Percentiles rank a stretch among this genome's conserved stretches.
Conservation (phyloP, 2,888 invertebrate genomes). For the Stegana nigrithorax region DNA sequence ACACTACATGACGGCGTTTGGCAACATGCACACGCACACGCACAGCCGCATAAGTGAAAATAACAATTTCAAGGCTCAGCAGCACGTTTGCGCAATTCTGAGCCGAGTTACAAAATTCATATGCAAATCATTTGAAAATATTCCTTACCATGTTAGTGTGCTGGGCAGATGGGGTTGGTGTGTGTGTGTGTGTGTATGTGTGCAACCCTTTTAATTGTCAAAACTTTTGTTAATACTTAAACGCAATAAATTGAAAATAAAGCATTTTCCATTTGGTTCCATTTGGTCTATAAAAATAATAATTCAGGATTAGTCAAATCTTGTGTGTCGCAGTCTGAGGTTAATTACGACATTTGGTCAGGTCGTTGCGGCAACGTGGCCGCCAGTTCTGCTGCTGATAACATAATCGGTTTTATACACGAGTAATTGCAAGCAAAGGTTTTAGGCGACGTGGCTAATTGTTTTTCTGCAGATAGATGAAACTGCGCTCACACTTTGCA, state of each 20-base stretch:
- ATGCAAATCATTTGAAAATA: slow-evolving; percentile 54
- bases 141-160: slow-evolving; percentile 25
- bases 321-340: slow-evolving; percentile 46
- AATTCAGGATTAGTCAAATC: slow-evolving; percentile 56
- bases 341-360: slow-evolving; percentile 60
- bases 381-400: slow-evolving; percentile 37
- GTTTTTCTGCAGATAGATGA: background rate
- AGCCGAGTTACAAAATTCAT: slow-evolving; percentile 41
- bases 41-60: slow-evolving; percentile 3
- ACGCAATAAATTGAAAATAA: slow-evolving; percentile 54
- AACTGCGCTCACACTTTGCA: no score
- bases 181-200: no score
- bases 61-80: slow-evolving; percentile 3
- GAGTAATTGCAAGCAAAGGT: no score
- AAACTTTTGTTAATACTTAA: slow-evolving; percentile 16
- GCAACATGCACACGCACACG: background rate
- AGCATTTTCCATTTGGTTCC: slow-evolving; percentile 44
- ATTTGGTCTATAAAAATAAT: slow-evolving; percentile 47
- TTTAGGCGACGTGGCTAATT: no score
- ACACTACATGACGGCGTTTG: no score
- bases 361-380: slow-evolving; percentile 36
- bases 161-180: no score
- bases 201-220: slow-evolving; percentile 16
- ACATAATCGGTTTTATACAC: slow-evolving; percentile 10
- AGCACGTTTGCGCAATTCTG: no score